These are phyloP conservation scores for Hedychridium roseum DNA, from an alignment of 2,888 invertebrate genomes.

Conservation along the genomic window DNA sequence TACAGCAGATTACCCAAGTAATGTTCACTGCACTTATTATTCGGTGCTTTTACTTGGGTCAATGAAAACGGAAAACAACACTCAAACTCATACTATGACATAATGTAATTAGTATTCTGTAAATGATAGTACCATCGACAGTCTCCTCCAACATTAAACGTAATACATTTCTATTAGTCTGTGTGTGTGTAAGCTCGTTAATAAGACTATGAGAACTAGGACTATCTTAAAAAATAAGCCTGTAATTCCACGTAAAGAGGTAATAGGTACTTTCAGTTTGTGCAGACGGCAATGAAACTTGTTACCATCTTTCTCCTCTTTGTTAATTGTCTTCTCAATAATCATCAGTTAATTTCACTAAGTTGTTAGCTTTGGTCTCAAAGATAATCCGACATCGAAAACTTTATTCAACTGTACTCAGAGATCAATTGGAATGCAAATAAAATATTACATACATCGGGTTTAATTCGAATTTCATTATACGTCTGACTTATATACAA, in stretches of 20 bases:
- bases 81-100: too few species aligned
- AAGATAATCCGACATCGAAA: conserved; percentile 12
- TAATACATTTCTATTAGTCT: too few species aligned
- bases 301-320: not conserved
- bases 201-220: too few species aligned
- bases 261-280: conserved; percentile 39
- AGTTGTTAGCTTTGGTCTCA: conserved; percentile 1
- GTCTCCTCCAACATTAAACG: too few species aligned
- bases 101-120: too few species aligned
- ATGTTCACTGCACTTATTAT: too few species aligned
- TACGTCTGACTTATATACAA: conserved; percentile 42
- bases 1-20: too few species aligned
- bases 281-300: conserved; percentile 37
- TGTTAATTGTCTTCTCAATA: conserved; percentile 5
- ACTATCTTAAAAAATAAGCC: conserved; percentile 31
- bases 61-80: too few species aligned
- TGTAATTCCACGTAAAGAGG: conserved; percentile 29
- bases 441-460: conserved; percentile 31
- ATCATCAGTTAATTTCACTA: conserved; percentile 4
- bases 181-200: too few species aligned
- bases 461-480: conserved; percentile 43
- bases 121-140: too few species aligned
- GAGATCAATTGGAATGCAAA: conserved; percentile 44
- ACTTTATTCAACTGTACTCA: conserved; percentile 26
- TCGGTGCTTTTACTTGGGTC: too few species aligned